A percentile compares a stretch with the other conserved stretches of the same genome.
Conservation (phyloP, 2,888 invertebrate genomes). For the Amblyjoppa proteus region DNA sequence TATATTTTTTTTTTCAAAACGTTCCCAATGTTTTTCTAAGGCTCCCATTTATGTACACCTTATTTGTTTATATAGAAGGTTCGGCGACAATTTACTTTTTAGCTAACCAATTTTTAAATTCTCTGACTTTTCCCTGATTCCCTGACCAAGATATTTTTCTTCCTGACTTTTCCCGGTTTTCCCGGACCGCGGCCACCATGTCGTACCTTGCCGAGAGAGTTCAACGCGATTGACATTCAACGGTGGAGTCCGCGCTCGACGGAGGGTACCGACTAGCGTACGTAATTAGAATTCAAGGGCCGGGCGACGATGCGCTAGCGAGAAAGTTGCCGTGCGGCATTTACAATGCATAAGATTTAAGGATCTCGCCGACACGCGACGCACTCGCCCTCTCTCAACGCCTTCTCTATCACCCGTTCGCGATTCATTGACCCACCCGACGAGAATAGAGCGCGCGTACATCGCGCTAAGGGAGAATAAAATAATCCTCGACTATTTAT, state of each 20-base stretch:
- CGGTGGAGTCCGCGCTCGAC: background rate
- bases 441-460: slow-evolving; percentile 76
- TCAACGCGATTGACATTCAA: slow-evolving; percentile 35
- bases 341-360: slow-evolving; percentile 52
- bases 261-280: slow-evolving; percentile 19
- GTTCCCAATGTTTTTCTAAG: too few relatives aligned
- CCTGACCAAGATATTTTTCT: too few relatives aligned
- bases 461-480: slow-evolving; percentile 60
- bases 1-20: too few relatives aligned
- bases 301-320: slow-evolving; percentile 38
- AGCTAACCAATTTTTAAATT: too few relatives aligned
- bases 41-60: too few relatives aligned
- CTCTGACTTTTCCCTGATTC: too few relatives aligned
- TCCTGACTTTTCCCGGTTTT: too few relatives aligned
- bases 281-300: slow-evolving; percentile 63
- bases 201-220: slow-evolving; percentile 4
- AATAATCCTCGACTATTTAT: slow-evolving; percentile 61
- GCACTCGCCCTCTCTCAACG: slow-evolving; percentile 28
- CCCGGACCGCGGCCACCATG: background rate
- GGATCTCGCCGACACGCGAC: slow-evolving; percentile 33
- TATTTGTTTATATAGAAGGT: too few relatives aligned
- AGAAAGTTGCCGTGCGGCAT: slow-evolving; percentile 46
- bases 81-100: too few relatives aligned
- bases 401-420: slow-evolving; percentile 62
- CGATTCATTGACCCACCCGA: slow-evolving; percentile 85